phyloP scores from a whole-genome alignment of 2,113 vertebrate species.

The Mirza zaza region DNA sequence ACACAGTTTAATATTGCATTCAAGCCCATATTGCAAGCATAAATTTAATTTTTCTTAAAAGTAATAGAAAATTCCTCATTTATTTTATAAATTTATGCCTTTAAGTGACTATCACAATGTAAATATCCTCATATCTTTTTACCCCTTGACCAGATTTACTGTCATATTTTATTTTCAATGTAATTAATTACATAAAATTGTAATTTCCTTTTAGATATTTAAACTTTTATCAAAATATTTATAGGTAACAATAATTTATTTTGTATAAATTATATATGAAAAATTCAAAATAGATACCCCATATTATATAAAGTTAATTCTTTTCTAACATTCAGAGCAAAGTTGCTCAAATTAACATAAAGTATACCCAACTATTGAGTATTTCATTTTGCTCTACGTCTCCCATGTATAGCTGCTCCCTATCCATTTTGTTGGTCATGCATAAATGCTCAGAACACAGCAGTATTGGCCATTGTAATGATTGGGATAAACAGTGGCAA shows the following conservation, averaged over 20 bases:
- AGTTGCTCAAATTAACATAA: neutral
- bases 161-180: neutral
- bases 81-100: neutral
- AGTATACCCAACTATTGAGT: neutral
- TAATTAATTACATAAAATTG: slow-evolving; percentile 20
- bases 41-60: slow-evolving; percentile 9
- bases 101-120: neutral
- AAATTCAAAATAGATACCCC: neutral
- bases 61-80: neutral
- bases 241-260: neutral
- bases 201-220: neutral
- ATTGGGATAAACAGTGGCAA: neutral
- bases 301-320: neutral
- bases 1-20: neutral
- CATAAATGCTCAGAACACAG: slow-evolving; percentile 2
- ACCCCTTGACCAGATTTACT: neutral
- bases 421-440: neutral
- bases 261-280: neutral
- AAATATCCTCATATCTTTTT: neutral
- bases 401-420: neutral
- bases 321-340: neutral
- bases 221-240: neutral
- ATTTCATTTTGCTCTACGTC: slow-evolving; percentile 32
- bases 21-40: neutral
- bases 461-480: neutral